Base-by-base conservation (phyloP, 2,113 vertebrate species). In the Misgurnus anguillicaudatus region DNA sequence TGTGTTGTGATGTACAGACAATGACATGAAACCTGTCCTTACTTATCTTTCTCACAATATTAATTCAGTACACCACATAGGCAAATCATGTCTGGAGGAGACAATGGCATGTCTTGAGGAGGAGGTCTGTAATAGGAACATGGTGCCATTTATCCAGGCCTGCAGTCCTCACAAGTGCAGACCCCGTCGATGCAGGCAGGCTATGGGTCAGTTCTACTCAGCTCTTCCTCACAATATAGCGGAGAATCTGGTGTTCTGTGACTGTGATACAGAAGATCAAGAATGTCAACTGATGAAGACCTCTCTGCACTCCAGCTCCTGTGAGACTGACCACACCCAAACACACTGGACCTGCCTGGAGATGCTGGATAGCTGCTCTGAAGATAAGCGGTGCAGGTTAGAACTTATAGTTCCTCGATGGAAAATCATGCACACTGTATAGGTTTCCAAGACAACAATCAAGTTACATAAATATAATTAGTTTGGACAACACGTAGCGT, bases 241-340 rank as follows among this genome's bases (percentile, higher is more conserved):
- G 58, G 92, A 95, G 82, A 93, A 92, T 91, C 84, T 98, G 88
- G 91, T 87, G 60, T 94, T 98, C 86, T 98, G 96, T 78, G 87
- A 94, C 48, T 98, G 96, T 38, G 70, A 83, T 55, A 85, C 82
- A 16, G 85, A 85, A 7, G 94, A 98, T 84, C 88, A 91, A 42
- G 87, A 87, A 64, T 98, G 96, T 76, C 84, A 90, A 64, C 86
- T 89, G 39, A 90, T 94, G 83, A 91, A 87, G 86, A 87, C 84
- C 7, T 80, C 87, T 39, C 93, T 97, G 47, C 95, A 95, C 55
- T 93, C 93, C 67, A 91, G 90, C n/a, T 84, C 88, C 4, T 98
- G 95, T 88, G 89, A 87, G 38, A 80, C 75, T 77, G 68, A 77
- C 16, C 55, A 16, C 31, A 79, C 76, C 17, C 79, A 74, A 21